Base-by-base conservation (phyloP, 1,140 invertebrate species). In the Microplitis mediator region DNA sequence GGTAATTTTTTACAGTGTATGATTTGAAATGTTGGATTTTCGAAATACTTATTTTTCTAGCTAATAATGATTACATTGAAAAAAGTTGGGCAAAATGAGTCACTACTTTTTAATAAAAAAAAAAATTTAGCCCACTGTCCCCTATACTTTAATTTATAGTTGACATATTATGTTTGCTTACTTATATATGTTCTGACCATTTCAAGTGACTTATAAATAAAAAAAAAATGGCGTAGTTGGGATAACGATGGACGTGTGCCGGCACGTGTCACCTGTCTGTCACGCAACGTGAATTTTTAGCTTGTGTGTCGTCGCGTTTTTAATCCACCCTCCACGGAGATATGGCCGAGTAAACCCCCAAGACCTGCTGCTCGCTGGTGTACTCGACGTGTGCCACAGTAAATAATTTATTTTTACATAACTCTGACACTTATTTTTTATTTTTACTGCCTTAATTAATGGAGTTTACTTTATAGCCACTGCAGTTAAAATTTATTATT, bases 331-430 rank as follows among this genome's bases (percentile, higher is more conserved):
- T 83, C 79, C 80, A 79, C 74, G 78, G 73, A 84, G 82, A 84
- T 76, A 85, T 83, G 81, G 79, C 82, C 82, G 80, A 80, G 73
- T 80, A 80, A 81, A 79, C 79, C 80, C 79, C 77, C 16, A 80
- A 82, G 81, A 82, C 79, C 82, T 83, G 80, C 81, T 80, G 77
- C 77, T 76, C 75, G 56, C 58, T 13, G 6, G 23, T 13, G 32
- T 34, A 23, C 31, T 23, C 5, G 31, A 45, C 39, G 39, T 5
- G 13, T n/a, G 13, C 16, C 16, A n/a, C 52, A 54, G 9, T 54
- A n/a, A 54, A 54, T 54, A 45, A 11, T 45, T 45, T 11, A 3
- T 4, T 1, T 54, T n/a, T 14, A 54, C 52, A n/a, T 23, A 23
- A n/a, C 13, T 14, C n/a, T 14, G 13, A 14, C 16, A 14, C 52